Evolutionary conservation across 1,140 invertebrate species (phyloP), one percentile per base, ranked within the genome.

Genomic region (Diabrotica undecimpunctata): DNA sequence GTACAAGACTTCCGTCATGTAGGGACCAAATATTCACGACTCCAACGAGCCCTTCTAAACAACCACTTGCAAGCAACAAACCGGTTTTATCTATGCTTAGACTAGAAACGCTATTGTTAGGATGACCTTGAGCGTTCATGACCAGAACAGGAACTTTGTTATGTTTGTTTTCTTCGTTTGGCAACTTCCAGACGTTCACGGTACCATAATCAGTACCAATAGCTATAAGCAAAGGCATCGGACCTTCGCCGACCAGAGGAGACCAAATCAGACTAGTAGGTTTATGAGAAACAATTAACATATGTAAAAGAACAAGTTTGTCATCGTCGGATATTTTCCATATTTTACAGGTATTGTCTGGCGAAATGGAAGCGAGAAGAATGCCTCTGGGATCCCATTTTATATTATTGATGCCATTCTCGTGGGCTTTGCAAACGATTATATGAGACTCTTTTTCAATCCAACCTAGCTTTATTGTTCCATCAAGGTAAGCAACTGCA

Each of bases 21-120:
- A 88, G 73, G 5, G 84, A 86, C 87, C 87, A 89, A 25, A 88
- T 80, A 71, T 89, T 88, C 5, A 88, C 75, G 70, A 86, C 79
- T 9, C 86, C 85, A 70, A 80, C 84, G 9, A 78, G 77, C 50
- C 81, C 67, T 66, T 81, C 81, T 13, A 72, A 68, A 71, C 79
- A 81, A 7, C 81, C 81, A 71, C 84, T 82, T 0, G 84, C 85
- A 35, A 88, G 70, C 59, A 87, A 78, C 7, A 83, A 75, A 5
- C 82, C 84, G 64, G 77, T 79, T 11, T 76, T 74, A 71, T 85
- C 80, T 58, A 88, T 81, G 5, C 80, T 70, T 13, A 88, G 68
- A 41, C 78, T 77, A 0, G 83, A 83, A 7, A 87, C 81, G 41
- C 82, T 75, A 62, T 82, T 78, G 66, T 79, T 82, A 9, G 83